A percentile compares a stretch with the other conserved stretches of the same genome.
These are phyloP conservation scores for Morone saxatilis DNA, from an alignment of 2,113 vertebrate species.

Conservation along the genomic window DNA sequence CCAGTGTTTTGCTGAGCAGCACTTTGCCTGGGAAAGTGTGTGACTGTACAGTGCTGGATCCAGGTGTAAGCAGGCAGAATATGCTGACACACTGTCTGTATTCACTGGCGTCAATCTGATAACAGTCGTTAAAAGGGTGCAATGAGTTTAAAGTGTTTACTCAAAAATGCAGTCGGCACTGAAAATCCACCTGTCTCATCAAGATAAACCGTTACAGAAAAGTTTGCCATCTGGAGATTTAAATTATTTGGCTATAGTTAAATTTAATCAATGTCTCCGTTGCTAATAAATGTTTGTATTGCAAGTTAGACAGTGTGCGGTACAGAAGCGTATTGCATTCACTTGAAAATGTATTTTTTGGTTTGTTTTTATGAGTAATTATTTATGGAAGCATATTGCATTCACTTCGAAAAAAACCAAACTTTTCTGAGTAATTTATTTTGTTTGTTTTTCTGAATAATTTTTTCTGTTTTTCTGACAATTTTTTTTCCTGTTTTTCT, in stretches of 20 bases:
- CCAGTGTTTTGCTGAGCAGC: conserved; percentile 12
- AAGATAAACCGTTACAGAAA: neutral
- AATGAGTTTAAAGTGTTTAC: conserved; percentile 5
- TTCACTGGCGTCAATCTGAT: conserved; percentile 15
- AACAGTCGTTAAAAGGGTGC: neutral
- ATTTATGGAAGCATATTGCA: no score
- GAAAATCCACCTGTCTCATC: neutral
- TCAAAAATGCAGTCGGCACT: neutral
- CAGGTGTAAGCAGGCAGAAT: conserved; percentile 8
- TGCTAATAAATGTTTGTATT: no score
- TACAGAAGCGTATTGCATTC: no score
- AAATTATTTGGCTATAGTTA: neutral
- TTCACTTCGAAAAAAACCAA: no score
- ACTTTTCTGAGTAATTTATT: no score
- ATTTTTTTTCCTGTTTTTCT: no score
- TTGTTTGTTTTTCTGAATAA: no score
- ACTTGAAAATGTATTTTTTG: no score
- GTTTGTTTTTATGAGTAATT: no score
- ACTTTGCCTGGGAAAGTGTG: conserved; percentile 14
- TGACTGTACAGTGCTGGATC: neutral
- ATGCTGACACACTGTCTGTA: conserved; percentile 30
- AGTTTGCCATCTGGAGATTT: neutral
- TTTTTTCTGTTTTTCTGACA: no score
- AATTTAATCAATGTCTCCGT: neutral
- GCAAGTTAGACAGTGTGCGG: no score